Base-by-base conservation (phyloP, 2,888 invertebrate genomes). In the Caenorhabditis sulstoni region DNA sequence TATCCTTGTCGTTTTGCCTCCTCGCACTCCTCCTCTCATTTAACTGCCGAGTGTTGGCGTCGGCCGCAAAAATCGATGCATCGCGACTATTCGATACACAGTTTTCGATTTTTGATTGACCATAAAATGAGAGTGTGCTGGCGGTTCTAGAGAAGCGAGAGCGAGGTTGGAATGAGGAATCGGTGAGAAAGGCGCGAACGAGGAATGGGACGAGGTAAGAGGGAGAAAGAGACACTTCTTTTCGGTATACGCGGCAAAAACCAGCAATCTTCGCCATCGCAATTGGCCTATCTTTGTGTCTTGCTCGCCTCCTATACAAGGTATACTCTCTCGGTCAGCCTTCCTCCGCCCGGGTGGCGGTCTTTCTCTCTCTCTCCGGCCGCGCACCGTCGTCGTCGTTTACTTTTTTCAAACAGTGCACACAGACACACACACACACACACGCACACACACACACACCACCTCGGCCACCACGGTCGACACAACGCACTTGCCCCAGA, bases 361-460 rank as follows among this genome's bases (percentile, higher is more conserved):
- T 29, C 29, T 29, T 7, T 29, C 4, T 29, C 29, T 29, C 29
- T 29, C 29, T 29, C 29, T 29, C 7, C 29, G 53, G 18, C 58
- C 64, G 73, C 73, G 73, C 64, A 73, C 73, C 58, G 73, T 73
- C 73, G 58, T 73, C 58, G 73, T 73, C 73, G 58, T 73, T 73
- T 73, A 73, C 73, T 73, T 73, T 71, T 73, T 73, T 64, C 73
- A 64, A 64, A 73, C 73, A 73, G 73, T 73, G 73, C 64, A 64
- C 73, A 59, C 67, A 57, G 39, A 64, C 52, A 66, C 29, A 29
- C 4, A 29, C 29, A 29, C 29, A 29, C 29, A 29, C 29, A 29
- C 29, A 29, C 29, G 3, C 29, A 29, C 66, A 68, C 67, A 53
- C 53, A 53, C 57, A 58, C 45, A 58, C 73, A 64, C 73, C 53